These are phyloP conservation scores for Gadopsis bispinosus DNA, from an alignment of 2,797 vertebrate species.

Conservation along the genomic window DNA sequence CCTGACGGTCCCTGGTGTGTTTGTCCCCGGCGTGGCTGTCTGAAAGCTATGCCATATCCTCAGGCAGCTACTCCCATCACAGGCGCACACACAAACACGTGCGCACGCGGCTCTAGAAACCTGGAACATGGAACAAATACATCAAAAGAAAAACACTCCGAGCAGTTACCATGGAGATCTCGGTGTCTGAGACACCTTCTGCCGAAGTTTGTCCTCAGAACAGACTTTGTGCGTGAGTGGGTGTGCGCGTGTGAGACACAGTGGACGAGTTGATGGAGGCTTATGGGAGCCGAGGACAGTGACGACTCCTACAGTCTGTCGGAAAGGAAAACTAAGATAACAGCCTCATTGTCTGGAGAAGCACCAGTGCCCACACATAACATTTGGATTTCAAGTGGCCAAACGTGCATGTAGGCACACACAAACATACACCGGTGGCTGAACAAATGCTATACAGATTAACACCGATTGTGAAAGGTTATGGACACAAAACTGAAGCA, in stretches of 20 bases:
- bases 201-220: conserved; percentile 49
- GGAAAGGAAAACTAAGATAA: conserved; percentile 34
- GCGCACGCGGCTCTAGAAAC: conserved; percentile 21
- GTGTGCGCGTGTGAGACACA: conserved; percentile 23
- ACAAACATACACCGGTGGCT: background rate
- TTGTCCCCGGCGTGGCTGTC: conserved; percentile 16
- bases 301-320: conserved; percentile 31
- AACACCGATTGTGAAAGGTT: conserved; percentile 38
- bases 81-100: conserved; percentile 44
- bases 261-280: conserved; percentile 36
- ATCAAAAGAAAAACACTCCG: conserved; percentile 40
- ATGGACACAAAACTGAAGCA: conserved; percentile 23
- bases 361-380: background rate
- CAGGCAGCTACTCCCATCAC: conserved; percentile 49
- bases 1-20: conserved; percentile 41
- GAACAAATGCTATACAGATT: conserved; percentile 34
- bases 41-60: conserved; percentile 57
- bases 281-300: conserved; percentile 21
- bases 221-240: conserved; percentile 29
- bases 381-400: conserved; percentile 37
- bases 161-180: conserved; percentile 71
- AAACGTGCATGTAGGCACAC: background rate
- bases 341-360: conserved; percentile 23
- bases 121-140: conserved; percentile 54
- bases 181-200: conserved; percentile 53